Base-by-base conservation (phyloP, 1,140 invertebrate species). In the Bradysia coprophila region DNA sequence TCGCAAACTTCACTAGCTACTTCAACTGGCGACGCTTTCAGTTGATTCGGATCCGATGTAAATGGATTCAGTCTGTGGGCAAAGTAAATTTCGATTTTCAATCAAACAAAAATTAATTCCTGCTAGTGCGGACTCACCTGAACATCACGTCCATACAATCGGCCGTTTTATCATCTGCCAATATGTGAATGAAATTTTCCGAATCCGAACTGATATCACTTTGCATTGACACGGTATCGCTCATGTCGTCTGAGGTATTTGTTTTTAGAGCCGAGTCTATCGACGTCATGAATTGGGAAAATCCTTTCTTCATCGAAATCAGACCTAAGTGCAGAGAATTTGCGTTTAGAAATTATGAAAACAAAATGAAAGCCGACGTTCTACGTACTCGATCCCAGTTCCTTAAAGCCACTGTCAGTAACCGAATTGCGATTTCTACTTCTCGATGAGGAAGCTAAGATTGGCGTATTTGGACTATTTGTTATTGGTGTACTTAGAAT, bases 1-100 rank as follows among this genome's bases (percentile, higher is more conserved):
- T 91, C 86, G 19, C 83, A 68, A 11, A 86, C 80, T 57, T 93
- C 89, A 31, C 76, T 78, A 6, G 85, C 90, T 19, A 87, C 73
- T 56, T 92, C 89, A 21, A 79, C 74, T 2, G 55, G 55, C 21
- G 64, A 56, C 2, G 64, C 55, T 48, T 68, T 57, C 45, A 63
- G 55, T 21, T 62, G 64, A 19, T 54, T 54, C 47, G 56, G 60
- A 40, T 69, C 65, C 10, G 44, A 56, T 32, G 53, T 57, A 19
- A 62, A 59, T 18, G 56, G 54, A 52, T 61, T 59, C 19, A 56
- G 49, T 19, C 61, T 59, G 46, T 21, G 44, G 21, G 8, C 31
- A 36, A 41, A 13, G n/a, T 18, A 38, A 11, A 38, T 21, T 23
- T 38, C 6, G 18, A 21, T 38, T 31, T 31, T 43, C 4, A 21